Conservation (phyloP, 2,888 invertebrate species). For the Oxycera nigricornis region DNA sequence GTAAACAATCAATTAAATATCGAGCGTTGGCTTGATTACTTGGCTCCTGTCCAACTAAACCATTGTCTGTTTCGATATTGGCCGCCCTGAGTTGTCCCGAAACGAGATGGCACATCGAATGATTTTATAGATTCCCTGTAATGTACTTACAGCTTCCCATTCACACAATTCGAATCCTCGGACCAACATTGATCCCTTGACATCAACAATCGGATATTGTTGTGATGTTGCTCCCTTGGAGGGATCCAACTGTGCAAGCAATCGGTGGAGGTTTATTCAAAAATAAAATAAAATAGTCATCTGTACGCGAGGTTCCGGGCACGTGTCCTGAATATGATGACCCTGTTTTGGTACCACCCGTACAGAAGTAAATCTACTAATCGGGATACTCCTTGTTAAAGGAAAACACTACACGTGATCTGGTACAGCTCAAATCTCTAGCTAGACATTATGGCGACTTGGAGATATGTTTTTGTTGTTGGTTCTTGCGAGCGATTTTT, state of each 20-base stretch:
- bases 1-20: slow-evolving; percentile 34
- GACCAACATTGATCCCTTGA: background rate
- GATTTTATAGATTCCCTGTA: background rate
- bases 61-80: background rate
- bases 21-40: slow-evolving; percentile 23
- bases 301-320: background rate
- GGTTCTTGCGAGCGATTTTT: background rate
- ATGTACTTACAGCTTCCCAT: background rate
- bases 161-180: background rate
- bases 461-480: background rate
- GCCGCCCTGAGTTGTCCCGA: background rate
- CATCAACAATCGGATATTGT: background rate
- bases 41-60: slow-evolving; percentile 19
- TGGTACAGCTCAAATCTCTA: background rate
- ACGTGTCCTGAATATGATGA: slow-evolving; percentile 2
- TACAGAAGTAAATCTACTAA: too few relatives aligned
- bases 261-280: too few relatives aligned
- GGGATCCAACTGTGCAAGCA: too few relatives aligned
- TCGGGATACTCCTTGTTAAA: too few relatives aligned
- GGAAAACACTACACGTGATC: slow-evolving; percentile 17
- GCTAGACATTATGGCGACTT: slow-evolving; percentile 17
- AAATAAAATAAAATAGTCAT: too few relatives aligned
- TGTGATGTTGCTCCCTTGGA: too few relatives aligned
- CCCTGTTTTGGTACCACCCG: background rate
- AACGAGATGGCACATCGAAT: background rate